These are phyloP conservation scores for Megalopta genalis DNA, from an alignment of 1,140 invertebrate genomes.

Conservation along the genomic window DNA sequence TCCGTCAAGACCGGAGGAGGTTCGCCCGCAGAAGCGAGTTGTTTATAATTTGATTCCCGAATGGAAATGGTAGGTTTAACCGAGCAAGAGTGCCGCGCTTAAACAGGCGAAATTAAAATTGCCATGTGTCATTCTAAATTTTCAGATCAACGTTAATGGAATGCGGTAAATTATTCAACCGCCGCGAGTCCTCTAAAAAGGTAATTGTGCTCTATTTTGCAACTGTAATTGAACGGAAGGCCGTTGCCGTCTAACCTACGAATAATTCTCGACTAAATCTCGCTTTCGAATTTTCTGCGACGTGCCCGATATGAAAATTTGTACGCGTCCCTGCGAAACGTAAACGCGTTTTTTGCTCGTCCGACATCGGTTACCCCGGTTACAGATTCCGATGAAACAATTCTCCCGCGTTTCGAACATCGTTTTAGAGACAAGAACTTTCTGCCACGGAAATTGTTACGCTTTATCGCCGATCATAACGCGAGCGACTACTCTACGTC, in stretches of 20 bases:
- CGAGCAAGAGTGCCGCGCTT: neutral
- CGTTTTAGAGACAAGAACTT: no score
- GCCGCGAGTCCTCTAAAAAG: constrained; percentile 1
- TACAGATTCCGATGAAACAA: no score
- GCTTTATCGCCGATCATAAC: no score
- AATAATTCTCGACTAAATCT: neutral
- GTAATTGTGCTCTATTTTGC: constrained; percentile 2
- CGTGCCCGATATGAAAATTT: neutral
- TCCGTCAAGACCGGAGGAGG: no score
- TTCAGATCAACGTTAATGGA: neutral
- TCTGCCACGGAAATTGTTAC: no score
- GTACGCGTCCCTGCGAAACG: neutral
- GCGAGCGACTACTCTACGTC: no score
- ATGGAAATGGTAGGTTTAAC: neutral
- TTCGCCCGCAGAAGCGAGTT: neutral
- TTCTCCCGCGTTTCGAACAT: no score
- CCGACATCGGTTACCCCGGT: no score
- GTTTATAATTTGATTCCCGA: neutral
- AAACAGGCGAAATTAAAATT: neutral
- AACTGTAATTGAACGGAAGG: constrained; percentile 1
- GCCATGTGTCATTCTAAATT: constrained; percentile 7
- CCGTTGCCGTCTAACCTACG: neutral
- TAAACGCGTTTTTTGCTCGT: neutral
- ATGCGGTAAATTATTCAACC: neutral
- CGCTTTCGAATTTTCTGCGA: neutral